A percentile compares a stretch with the other conserved stretches of the same genome.
Conservation (phyloP, 2,797 vertebrate genomes). For the Hydrolagus colliei region DNA sequence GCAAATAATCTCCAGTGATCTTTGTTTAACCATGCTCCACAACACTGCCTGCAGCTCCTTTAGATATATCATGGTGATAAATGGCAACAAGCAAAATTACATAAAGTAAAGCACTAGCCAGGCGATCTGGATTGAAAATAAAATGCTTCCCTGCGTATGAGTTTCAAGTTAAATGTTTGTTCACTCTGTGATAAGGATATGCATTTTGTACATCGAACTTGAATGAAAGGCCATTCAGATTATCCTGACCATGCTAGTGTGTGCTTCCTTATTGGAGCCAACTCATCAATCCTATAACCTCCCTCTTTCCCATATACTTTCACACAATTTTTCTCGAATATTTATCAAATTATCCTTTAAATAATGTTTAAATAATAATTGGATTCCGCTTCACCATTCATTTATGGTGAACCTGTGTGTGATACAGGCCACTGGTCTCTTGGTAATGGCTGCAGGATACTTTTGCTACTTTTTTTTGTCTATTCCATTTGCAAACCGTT, state of each 20-base stretch:
- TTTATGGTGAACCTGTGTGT: background rate
- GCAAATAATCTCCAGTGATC: background rate
- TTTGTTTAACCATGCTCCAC: background rate
- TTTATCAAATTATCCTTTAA: no score
- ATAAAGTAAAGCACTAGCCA: background rate
- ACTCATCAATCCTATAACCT: no score
- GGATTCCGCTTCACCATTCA: no score
- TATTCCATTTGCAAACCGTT: no score
- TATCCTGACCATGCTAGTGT: no score
- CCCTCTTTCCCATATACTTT: no score
- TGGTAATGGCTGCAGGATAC: background rate
- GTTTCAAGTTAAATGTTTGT: background rate
- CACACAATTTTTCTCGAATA: no score
- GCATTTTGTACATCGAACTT: no score
- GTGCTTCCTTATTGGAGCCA: no score
- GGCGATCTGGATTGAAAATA: background rate
- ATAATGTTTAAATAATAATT: background rate
- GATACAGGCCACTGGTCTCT: background rate
- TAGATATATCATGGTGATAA: background rate
- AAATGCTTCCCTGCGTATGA: background rate
- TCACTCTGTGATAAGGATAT: background rate
- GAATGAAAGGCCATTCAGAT: no score
- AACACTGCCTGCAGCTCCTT: conserved; percentile 1
- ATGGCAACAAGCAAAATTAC: background rate
- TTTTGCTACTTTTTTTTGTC: background rate